Conservation (phyloP, 2,888 invertebrate species). For the Mesopsocus fuscifrons region DNA sequence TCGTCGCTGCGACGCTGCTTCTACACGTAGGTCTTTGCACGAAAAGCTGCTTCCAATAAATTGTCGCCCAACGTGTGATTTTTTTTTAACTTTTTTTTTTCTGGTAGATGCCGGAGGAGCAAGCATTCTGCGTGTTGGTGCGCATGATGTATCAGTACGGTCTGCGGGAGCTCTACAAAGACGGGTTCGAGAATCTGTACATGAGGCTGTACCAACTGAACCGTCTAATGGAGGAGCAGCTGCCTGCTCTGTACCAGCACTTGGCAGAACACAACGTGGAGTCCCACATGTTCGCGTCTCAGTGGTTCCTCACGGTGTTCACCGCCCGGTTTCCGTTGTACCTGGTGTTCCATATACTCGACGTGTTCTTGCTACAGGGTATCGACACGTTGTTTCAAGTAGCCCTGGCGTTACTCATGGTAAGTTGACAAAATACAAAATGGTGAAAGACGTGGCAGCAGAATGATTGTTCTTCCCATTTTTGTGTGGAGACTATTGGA, state of each 20-base stretch:
- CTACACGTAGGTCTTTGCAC: constrained; percentile 89
- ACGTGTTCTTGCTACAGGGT: constrained; percentile 88
- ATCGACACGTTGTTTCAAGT: constrained; percentile 92
- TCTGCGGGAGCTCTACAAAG: constrained; percentile 84
- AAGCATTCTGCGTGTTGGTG: constrained; percentile 92
- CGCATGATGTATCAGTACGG: constrained; percentile 95
- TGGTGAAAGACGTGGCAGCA: neutral
- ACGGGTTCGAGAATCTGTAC: constrained; percentile 91
- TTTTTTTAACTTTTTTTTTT: constrained; percentile 11
- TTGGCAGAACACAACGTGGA: constrained; percentile 75
- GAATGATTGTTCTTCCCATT: too few relatives aligned
- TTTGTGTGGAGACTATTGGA: too few relatives aligned
- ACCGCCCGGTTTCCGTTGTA: constrained; percentile 96
- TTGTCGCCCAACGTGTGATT: too few relatives aligned
- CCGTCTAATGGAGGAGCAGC: constrained; percentile 77
- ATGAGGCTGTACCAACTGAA: constrained; percentile 89
- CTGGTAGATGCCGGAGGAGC: constrained; percentile 94
- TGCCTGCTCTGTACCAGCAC: constrained; percentile 62
- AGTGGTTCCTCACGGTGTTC: constrained; percentile 99
- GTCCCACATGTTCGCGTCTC: constrained; percentile 97
- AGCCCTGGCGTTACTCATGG: constrained; percentile 78
- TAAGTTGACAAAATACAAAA: too few relatives aligned
- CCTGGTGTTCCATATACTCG: constrained; percentile 92
- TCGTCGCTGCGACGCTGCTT: constrained; percentile 86
- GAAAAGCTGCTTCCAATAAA: too few relatives aligned